These are phyloP conservation scores for Craterocephalus amniculus DNA, from an alignment of 2,797 vertebrate genomes.

Conservation along the genomic window DNA sequence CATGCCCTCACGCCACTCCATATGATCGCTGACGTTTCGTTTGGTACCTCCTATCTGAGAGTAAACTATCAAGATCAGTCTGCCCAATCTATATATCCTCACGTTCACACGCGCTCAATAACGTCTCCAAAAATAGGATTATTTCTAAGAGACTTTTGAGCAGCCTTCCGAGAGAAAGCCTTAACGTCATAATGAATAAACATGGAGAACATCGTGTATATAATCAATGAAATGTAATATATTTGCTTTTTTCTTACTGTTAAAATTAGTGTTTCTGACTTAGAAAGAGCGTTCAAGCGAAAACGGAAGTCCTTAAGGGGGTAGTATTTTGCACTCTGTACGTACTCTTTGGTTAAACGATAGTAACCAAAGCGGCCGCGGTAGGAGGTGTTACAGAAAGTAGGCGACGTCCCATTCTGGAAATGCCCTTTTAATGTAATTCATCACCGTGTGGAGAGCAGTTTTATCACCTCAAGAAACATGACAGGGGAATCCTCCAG, in stretches of 20 bases:
- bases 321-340: not conserved
- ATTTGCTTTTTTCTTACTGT: no score
- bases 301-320: conserved; percentile 4
- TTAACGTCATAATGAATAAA: no score
- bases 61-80: conserved; percentile 4
- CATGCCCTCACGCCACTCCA: conserved; percentile 9
- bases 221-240: no score
- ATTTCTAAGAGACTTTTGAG: no score
- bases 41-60: conserved; percentile 19
- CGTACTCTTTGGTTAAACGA: conserved; percentile 15
- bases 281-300: not conserved
- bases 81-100: not conserved
- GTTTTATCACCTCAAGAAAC: not conserved
- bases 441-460: not conserved
- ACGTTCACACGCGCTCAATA: not conserved
- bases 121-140: no score
- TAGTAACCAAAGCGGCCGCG: not conserved
- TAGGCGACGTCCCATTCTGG: not conserved
- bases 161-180: no score
- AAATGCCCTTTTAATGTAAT: conserved; percentile 7
- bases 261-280: no score
- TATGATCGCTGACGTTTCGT: not conserved
- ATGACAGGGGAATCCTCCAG: conserved; percentile 70
- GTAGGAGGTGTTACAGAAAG: not conserved
- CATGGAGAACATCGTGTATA: no score